phyloP scores from a whole-genome alignment of 2,888 invertebrate species.

The Heliconius ismenius region DNA sequence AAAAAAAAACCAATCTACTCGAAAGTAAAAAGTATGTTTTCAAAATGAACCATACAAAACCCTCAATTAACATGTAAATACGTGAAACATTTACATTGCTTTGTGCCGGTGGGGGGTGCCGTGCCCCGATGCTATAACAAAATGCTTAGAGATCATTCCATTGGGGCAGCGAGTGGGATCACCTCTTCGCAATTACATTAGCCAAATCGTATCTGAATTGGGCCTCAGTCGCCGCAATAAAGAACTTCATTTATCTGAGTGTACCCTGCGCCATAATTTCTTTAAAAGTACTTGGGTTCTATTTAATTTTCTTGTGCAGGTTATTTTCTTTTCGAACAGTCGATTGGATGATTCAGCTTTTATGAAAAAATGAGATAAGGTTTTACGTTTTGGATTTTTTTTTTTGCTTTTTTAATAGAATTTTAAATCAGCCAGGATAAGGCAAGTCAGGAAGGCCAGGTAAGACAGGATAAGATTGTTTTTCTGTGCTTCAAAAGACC shows the following conservation, averaged over 20 bases:
- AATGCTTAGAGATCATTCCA: constrained; percentile 42
- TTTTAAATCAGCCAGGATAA: not conserved
- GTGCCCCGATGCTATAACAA: constrained; percentile 35
- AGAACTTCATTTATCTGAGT: constrained; percentile 71
- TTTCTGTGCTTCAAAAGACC: no score
- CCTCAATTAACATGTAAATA: constrained; percentile 24
- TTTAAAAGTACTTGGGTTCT: constrained; percentile 31
- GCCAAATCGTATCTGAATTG: constrained; percentile 71
- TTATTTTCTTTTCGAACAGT: constrained; percentile 29
- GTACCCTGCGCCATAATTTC: constrained; percentile 46
- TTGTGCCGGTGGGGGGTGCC: constrained; percentile 23
- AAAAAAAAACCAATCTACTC: not conserved
- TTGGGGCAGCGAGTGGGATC: constrained; percentile 55
- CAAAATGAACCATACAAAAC: constrained; percentile 10
- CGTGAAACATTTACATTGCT: constrained; percentile 15
- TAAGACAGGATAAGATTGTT: not conserved
- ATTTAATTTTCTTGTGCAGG: constrained; percentile 31
- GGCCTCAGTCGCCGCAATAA: constrained; percentile 64
- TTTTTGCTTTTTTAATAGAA: not conserved
- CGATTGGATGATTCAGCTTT: constrained; percentile 14
- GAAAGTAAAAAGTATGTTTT: not conserved
- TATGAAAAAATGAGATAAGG: not conserved
- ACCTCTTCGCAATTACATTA: constrained; percentile 71
- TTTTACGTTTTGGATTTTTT: not conserved
- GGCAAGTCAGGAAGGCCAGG: no score